A percentile compares a stretch with the other conserved stretches of the same genome.
These are phyloP conservation scores for Pan troglodytes DNA, from an alignment of 2,113 vertebrate species.

Conservation along the genomic window NHGRI_mPanTro3-v2.1_pri NC_072409.2:83585001-83585500, in stretches of 20 bases:
- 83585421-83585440: constrained; percentile 99
- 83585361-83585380: constrained; percentile 92
- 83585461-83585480: constrained; percentile 95
- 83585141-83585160: neutral
- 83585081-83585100: constrained; percentile 9
- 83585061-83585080: constrained; percentile 9
- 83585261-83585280: neutral
- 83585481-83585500: neutral
- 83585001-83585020: constrained; percentile 19
- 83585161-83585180: constrained; percentile 12
- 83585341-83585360: constrained; percentile 98
- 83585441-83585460: constrained; percentile 99
- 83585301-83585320: neutral
- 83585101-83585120: neutral
- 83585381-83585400: constrained; percentile 90
- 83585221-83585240: neutral
- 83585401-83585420: constrained; percentile 97
- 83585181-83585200: neutral
- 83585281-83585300: neutral
- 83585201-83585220: neutral
- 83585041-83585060: neutral
- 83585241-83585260: neutral
- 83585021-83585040: neutral
- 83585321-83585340: constrained; percentile 90
- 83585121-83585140: neutral